Evolutionary conservation across 2,113 vertebrate genomes (phyloP).

Genomic region (Stigmatopora nigra): DNA sequence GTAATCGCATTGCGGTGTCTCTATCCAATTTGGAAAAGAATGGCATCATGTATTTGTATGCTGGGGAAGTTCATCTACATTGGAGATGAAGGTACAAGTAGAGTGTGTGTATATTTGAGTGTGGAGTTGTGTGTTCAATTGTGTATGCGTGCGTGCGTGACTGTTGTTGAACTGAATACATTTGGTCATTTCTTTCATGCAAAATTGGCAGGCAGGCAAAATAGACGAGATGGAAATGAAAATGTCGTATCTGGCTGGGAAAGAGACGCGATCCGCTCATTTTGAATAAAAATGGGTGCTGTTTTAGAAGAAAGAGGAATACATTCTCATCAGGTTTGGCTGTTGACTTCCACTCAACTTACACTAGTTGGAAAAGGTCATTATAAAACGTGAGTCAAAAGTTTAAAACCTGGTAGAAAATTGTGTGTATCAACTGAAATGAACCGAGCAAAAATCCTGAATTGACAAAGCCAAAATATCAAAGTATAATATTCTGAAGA

Average conservation of each 20-base stretch:
- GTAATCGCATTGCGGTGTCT: conserved; percentile 58
- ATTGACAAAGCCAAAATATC: neutral
- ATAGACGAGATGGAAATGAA: neutral
- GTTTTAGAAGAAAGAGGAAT: conserved; percentile 7
- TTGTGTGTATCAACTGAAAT: no score
- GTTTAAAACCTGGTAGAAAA: no score
- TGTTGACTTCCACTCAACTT: neutral
- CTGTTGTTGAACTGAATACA: conserved; percentile 12
- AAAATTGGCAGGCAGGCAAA: conserved; percentile 15
- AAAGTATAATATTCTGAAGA: neutral
- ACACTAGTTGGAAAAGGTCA: neutral
- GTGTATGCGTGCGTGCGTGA: conserved; percentile 16
- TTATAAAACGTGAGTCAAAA: no score
- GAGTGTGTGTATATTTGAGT: conserved; percentile 21
- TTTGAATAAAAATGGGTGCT: conserved; percentile 21
- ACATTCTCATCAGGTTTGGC: neutral
- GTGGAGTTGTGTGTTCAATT: conserved; percentile 1
- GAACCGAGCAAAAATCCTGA: neutral
- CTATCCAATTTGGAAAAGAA: conserved; percentile 56
- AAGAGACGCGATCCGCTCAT: conserved; percentile 8
- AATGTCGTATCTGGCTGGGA: conserved; percentile 5
- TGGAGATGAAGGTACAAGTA: conserved; percentile 21
- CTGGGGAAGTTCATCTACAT: conserved; percentile 23
- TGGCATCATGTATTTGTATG: conserved; percentile 27
- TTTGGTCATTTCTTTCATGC: conserved; percentile 28